Conservation (phyloP, 2,888 invertebrate species). For the Epiblema foenella region DNA sequence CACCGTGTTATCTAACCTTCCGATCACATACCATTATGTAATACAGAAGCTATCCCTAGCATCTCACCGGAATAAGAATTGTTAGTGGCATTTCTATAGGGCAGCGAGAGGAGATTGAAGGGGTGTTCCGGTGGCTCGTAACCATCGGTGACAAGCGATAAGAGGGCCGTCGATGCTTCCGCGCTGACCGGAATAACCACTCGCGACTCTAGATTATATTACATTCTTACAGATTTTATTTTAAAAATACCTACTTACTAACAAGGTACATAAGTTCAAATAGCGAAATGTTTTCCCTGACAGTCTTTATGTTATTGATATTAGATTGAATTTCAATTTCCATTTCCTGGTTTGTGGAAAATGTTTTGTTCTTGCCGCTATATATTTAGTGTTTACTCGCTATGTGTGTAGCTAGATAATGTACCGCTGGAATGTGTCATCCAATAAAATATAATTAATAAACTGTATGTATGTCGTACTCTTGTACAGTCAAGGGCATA, state of each 20-base stretch:
- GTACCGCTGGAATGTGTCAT: too few species aligned
- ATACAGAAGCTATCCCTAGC: conserved; percentile 10
- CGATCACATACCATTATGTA: conserved; percentile 7
- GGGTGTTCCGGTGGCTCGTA: conserved; percentile 55
- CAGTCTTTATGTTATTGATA: too few species aligned
- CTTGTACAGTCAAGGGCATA: too few species aligned
- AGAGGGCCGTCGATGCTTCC: conserved; percentile 69
- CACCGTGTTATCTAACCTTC: not conserved
- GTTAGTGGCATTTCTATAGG: conserved; percentile 45
- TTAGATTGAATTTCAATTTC: too few species aligned
- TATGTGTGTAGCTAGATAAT: too few species aligned
- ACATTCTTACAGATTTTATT: conserved; percentile 7
- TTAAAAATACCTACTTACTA: not conserved
- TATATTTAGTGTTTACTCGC: too few species aligned
- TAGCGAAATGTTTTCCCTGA: too few species aligned
- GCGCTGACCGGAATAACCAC: conserved; percentile 69
- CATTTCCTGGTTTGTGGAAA: too few species aligned
- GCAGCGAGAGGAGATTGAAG: conserved; percentile 57
- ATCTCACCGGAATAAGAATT: conserved; percentile 20
- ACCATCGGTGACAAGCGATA: conserved; percentile 56
- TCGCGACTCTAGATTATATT: conserved; percentile 3
- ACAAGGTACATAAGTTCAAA: too few species aligned
- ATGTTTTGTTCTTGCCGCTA: too few species aligned
- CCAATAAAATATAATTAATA: too few species aligned
- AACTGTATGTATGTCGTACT: too few species aligned